These are phyloP conservation scores for Notocelia uddmanniana DNA, from an alignment of 2,888 invertebrate genomes.

Conservation along the genomic window DNA sequence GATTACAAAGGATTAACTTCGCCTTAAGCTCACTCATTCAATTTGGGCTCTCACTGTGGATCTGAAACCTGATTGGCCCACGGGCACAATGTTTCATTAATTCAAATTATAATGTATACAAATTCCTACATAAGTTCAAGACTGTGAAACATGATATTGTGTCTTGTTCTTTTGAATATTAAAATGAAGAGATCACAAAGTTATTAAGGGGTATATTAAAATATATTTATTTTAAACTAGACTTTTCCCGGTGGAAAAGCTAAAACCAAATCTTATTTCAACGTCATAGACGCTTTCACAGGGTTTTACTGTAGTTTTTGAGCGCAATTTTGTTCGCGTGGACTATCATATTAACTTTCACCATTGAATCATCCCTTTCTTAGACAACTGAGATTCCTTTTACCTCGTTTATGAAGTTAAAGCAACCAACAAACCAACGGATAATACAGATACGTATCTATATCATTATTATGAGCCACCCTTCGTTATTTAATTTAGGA, in stretches of 20 bases:
- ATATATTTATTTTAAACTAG: background rate
- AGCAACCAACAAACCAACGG: background rate
- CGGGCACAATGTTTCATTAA: slow-evolving; percentile 47
- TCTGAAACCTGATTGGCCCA: slow-evolving; percentile 46
- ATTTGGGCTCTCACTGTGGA: slow-evolving; percentile 48
- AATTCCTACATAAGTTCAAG: slow-evolving; percentile 33
- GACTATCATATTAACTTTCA: no score
- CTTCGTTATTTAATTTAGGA: background rate
- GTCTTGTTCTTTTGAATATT: slow-evolving; percentile 20
- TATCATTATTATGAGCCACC: background rate
- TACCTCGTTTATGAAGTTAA: background rate
- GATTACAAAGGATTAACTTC: slow-evolving; percentile 23
- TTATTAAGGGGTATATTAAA: background rate
- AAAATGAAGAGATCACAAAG: background rate
- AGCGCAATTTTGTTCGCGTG: no score
- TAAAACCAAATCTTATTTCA: no score
- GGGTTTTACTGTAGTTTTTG: no score
- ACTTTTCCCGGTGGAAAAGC: no score
- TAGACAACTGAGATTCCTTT: background rate
- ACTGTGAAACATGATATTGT: slow-evolving; percentile 17
- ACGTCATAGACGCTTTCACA: no score
- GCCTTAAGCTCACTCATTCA: slow-evolving; percentile 48
- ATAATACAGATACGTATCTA: background rate
- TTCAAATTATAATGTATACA: slow-evolving; percentile 49
- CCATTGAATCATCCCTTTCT: no score